Conservation (phyloP, 2,113 vertebrate genomes). For the Falcunculus frontatus region DNA sequence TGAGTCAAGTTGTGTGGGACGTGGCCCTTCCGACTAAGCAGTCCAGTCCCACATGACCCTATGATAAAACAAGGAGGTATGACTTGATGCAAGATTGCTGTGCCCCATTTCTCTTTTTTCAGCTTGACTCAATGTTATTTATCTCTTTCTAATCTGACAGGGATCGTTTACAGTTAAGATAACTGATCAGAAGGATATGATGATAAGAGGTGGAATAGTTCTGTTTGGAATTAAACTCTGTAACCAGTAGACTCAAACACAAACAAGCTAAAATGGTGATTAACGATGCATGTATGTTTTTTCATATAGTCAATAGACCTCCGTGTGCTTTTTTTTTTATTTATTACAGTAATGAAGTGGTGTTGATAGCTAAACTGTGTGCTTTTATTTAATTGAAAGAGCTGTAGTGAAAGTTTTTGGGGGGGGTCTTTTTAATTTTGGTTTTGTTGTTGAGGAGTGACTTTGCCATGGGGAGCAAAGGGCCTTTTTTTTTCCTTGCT, state of each 20-base stretch:
- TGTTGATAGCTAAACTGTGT: constrained; percentile 99
- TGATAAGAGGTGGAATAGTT: constrained; percentile 98
- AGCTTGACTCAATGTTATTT: constrained; percentile 96
- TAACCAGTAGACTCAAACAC: constrained; percentile 97
- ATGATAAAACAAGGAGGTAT: constrained; percentile 73
- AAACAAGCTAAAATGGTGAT: constrained; percentile 99
- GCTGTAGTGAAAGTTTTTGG: constrained; percentile 80
- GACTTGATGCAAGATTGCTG: constrained; percentile 74
- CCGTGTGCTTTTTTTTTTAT: constrained; percentile 91
- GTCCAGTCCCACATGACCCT: constrained; percentile 54
- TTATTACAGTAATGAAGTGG: constrained; percentile 96
- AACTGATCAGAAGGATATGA: constrained; percentile 89
- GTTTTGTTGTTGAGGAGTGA: constrained; percentile 84
- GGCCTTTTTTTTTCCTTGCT: constrained; percentile 75
- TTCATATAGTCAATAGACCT: constrained; percentile 91
- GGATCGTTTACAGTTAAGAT: constrained; percentile 98
- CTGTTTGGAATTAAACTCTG: constrained; percentile 91
- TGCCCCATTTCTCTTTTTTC: constrained; percentile 67
- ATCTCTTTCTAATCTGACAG: constrained; percentile 99
- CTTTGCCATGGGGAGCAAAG: constrained; percentile 87
- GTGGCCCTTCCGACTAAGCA: constrained; percentile 41
- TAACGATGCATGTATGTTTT: constrained; percentile 99
- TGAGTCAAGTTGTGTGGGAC: constrained; percentile 76
- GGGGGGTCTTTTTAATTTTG: constrained; percentile 76
- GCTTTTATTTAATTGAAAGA: constrained; percentile 89